Evolutionary conservation across 2,797 vertebrate species (phyloP), one percentile per base, ranked within the genome.

Genomic region (Podarcis lilfordi): DNA sequence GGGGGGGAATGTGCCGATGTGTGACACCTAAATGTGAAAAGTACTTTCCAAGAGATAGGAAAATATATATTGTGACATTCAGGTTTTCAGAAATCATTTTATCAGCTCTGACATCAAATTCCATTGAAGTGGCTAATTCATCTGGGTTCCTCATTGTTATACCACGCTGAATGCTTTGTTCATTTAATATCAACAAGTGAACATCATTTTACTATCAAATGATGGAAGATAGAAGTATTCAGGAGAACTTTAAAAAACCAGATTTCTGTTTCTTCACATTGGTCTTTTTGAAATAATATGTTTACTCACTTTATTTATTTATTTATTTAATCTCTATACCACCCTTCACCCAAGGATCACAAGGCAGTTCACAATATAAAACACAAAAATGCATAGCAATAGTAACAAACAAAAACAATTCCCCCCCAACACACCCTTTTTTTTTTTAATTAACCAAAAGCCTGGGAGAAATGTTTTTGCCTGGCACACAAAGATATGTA

Each of bases 141-240:
- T 74, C 29, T 80, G 9, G 37, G 23, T 74, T 66, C 69, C 23
- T 68, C 76, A 32, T 59, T 8, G 35, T 32, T 35, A 9, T 8
- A 78, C 25, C 66, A 69, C 4, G 35, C 19, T 27, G 21, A 72
- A 32, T 84, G 29, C 37, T 19, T 40, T 83, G 32, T 69, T 69
- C 32, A 78, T 27, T 82, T 83, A 79, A 76, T 74, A 75, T 64
- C 32, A 74, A 45, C 23, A 78, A 19, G 27, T n/a, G 13, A n/a
- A 84, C 32, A 69, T 32, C 40, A 79, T 84, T 78, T n/a, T 32
- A 61, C 61, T 77, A 59, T 77, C 71, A 88, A 77, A 77, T 72
- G 10, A 11, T 37, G 50, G 40, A 82, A 40, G 61, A 35, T 35
- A 21, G 25, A 25, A n/a, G 19, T 17, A 55, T 69, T 69, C 25